A percentile compares a stretch with the other conserved stretches of the same genome.
These are phyloP conservation scores for Apostichopus japonicus DNA, from an alignment of 35 echinoderm and acorn worm species.

Conservation along the genomic window DNA sequence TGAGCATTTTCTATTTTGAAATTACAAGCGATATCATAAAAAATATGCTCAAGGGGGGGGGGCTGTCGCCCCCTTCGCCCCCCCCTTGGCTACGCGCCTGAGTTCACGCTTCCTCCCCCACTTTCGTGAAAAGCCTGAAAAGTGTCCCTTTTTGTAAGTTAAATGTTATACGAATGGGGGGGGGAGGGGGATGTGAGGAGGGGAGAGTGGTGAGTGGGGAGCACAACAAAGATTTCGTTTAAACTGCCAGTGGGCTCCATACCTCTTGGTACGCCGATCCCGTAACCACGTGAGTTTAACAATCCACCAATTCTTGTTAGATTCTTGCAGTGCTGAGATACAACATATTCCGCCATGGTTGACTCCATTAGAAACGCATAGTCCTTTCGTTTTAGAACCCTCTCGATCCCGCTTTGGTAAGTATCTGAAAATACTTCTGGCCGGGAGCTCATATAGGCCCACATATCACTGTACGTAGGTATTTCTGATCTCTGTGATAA, in stretches of 20 bases:
- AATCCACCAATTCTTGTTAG: conserved; percentile 94
- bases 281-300: conserved; percentile 91
- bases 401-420: conserved; percentile 67
- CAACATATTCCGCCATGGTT: conserved; percentile 85
- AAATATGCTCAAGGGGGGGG: too few relatives aligned
- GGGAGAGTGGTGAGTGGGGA: too few relatives aligned
- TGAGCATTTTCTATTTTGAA: too few relatives aligned
- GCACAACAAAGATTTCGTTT: too few relatives aligned
- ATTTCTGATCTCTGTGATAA: conserved; percentile 89
- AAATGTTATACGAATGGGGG: too few relatives aligned
- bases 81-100: too few relatives aligned
- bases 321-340: conserved; percentile 87
- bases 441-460: conserved; percentile 77
- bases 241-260: background rate
- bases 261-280: conserved; percentile 90
- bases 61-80: too few relatives aligned
- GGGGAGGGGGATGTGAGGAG: too few relatives aligned
- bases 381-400: conserved; percentile 82
- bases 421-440: conserved; percentile 84
- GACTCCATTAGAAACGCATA: conserved; percentile 99
- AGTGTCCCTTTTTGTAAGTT: too few relatives aligned
- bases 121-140: too few relatives aligned
- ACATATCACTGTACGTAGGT: conserved; percentile 89
- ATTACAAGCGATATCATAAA: too few relatives aligned
- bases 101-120: too few relatives aligned